These are phyloP conservation scores for Fukomys damarensis DNA, from an alignment of 2,113 vertebrate species.

Conservation along the genomic window DNA sequence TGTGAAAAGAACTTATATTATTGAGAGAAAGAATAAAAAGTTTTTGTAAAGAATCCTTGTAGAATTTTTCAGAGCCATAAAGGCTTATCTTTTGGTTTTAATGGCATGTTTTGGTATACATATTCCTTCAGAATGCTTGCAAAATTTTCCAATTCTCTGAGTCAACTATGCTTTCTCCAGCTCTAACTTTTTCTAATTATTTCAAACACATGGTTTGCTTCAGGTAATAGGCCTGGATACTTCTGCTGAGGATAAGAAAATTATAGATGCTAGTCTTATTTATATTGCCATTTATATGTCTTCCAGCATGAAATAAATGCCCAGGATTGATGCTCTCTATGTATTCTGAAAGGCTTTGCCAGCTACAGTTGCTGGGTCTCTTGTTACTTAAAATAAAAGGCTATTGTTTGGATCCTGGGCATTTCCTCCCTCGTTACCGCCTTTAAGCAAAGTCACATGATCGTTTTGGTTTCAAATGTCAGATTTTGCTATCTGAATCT, in stretches of 20 bases:
- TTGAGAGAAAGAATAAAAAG: neutral
- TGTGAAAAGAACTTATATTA: slow-evolving; percentile 13
- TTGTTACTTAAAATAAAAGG: neutral
- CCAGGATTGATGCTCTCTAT: neutral
- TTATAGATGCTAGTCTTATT: neutral
- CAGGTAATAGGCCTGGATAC: neutral
- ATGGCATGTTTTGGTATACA: neutral
- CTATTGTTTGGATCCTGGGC: neutral
- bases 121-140: neutral
- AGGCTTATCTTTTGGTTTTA: neutral
- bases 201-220: neutral
- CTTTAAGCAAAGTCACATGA: neutral
- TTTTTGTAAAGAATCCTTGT: neutral
- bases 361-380: neutral
- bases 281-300: neutral
- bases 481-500: neutral
- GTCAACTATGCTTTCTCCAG: neutral
- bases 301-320: neutral
- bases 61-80: neutral
- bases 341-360: neutral
- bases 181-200: neutral
- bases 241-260: neutral
- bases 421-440: neutral
- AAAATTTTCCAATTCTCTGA: neutral
- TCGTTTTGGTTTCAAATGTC: slow-evolving; percentile 8